These are phyloP conservation scores for Dolichopus griseipennis DNA, from an alignment of 2,888 invertebrate species.

Conservation along the genomic window DNA sequence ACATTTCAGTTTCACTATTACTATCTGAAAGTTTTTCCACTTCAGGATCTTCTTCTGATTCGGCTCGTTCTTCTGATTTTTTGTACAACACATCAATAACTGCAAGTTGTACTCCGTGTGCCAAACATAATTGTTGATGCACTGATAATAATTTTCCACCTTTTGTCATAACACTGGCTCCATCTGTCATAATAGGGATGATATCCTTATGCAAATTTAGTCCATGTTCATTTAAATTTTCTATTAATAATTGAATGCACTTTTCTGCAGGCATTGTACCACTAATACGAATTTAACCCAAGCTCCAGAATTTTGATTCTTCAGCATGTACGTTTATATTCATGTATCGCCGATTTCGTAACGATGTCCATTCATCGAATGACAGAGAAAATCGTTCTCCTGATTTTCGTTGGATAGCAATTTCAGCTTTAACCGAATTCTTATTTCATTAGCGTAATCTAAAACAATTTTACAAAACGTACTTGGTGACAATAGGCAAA, in stretches of 20 bases:
- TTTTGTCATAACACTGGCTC: conserved; percentile 22
- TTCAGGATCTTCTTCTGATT: conserved; percentile 10
- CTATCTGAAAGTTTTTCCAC: conserved; percentile 8
- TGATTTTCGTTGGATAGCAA: background rate
- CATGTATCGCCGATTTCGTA: conserved; percentile 11
- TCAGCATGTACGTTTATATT: conserved; percentile 12
- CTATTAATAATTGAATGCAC: conserved; percentile 18
- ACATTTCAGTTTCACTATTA: conserved; percentile 9
- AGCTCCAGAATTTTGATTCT: conserved; percentile 20
- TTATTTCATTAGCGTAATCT: conserved; percentile 9
- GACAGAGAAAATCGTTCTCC: conserved; percentile 15
- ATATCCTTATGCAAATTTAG: conserved; percentile 14
- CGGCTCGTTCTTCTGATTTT: conserved; percentile 16
- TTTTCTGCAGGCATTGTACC: conserved; percentile 11
- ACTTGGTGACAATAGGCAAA: background rate
- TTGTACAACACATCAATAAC: conserved; percentile 25
- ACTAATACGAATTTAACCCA: conserved; percentile 22
- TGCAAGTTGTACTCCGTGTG: conserved; percentile 24
- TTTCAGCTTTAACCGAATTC: conserved; percentile 2
- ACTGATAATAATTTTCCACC: conserved; percentile 20
- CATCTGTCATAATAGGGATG: conserved; percentile 3
- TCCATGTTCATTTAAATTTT: conserved; percentile 21
- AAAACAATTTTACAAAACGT: conserved; percentile 9
- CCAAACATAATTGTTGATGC: conserved; percentile 25
- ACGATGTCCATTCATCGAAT: conserved; percentile 21